A percentile compares a stretch with the other conserved stretches of the same genome.
phyloP scores from a whole-genome alignment of 1,140 invertebrate genomes.

The Rhynchophorus ferrugineus region DNA sequence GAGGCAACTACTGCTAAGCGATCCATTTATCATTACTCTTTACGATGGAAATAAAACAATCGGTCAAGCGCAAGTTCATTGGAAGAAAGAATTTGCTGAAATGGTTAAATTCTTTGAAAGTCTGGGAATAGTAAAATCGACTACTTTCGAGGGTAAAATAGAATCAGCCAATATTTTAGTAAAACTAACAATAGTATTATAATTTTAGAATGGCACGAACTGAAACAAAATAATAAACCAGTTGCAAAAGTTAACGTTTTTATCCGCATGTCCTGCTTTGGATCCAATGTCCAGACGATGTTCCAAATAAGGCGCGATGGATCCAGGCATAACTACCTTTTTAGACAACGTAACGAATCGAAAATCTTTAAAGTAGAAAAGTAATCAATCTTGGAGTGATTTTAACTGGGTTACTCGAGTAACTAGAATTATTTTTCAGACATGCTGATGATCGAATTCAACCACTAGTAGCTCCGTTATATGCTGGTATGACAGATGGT shows the following conservation, averaged over 20 bases:
- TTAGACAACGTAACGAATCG: slow-evolving; percentile 22
- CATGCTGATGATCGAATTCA: slow-evolving; percentile 7
- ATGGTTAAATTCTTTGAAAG: slow-evolving; percentile 29
- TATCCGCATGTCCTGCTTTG: slow-evolving; percentile 32
- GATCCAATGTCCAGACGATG: slow-evolving; percentile 29
- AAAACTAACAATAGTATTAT: not conserved
- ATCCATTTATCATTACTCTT: slow-evolving; percentile 25
- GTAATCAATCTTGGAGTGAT: no score
- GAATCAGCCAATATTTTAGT: not conserved
- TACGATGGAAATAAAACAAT: slow-evolving; percentile 11
- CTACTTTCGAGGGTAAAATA: slow-evolving; percentile 6
- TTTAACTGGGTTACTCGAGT: no score
- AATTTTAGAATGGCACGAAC: slow-evolving; percentile 7
- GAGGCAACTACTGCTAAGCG: slow-evolving; percentile 18
- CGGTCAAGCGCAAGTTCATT: slow-evolving; percentile 23
- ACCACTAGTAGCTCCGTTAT: slow-evolving; percentile 11
- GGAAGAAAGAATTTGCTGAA: slow-evolving; percentile 29
- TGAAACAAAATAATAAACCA: not conserved
- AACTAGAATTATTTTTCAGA: slow-evolving; percentile 10
- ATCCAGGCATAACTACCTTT: slow-evolving; percentile 23
- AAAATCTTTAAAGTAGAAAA: slow-evolving; percentile 32
- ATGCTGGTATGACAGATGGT: slow-evolving; percentile 2
- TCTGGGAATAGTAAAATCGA: slow-evolving; percentile 23
- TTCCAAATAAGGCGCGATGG: slow-evolving; percentile 21
- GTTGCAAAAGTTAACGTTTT: slow-evolving; percentile 26